Conservation (phyloP, 2,113 vertebrate species). For the Clarias macrocephalus region DNA sequence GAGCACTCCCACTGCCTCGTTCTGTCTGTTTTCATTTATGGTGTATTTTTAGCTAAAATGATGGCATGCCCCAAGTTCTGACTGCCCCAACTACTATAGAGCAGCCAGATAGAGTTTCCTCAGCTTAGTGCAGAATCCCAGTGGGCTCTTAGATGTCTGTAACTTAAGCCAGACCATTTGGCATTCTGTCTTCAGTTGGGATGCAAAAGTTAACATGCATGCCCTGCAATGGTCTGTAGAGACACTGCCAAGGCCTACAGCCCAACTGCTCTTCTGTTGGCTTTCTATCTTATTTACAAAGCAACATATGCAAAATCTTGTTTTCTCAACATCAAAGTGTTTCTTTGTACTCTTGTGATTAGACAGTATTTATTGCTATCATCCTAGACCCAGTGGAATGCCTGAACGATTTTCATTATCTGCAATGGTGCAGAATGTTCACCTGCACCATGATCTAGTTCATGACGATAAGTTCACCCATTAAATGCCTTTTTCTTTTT, state of each 20-base stretch:
- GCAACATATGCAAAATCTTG: conserved; percentile 10
- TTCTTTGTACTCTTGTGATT: background rate
- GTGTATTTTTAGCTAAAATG: conserved; percentile 32
- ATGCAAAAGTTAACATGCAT: background rate
- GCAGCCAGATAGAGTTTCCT: conserved; percentile 23
- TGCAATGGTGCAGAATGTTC: background rate
- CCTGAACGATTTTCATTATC: background rate
- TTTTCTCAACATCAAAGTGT: background rate
- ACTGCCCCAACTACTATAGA: conserved; percentile 16
- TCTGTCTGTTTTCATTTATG: background rate
- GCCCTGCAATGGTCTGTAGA: background rate
- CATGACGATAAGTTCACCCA: too few relatives aligned
- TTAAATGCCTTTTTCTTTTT: too few relatives aligned
- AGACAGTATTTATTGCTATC: background rate
- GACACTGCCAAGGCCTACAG: background rate
- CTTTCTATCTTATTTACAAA: conserved; percentile 4
- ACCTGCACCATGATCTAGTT: background rate
- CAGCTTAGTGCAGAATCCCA: conserved; percentile 14
- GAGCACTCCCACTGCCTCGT: conserved; percentile 1
- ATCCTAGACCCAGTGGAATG: background rate
- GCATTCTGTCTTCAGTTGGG: conserved; percentile 14
- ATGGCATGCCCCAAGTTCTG: conserved; percentile 19
- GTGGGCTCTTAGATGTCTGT: conserved; percentile 11
- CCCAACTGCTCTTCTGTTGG: background rate
- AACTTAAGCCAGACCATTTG: conserved; percentile 29